Percentiles rank a stretch among this genome's conserved stretches.
Evolutionary conservation across 2,888 invertebrate species (phyloP).

Genomic region (Metalampra italica): DNA sequence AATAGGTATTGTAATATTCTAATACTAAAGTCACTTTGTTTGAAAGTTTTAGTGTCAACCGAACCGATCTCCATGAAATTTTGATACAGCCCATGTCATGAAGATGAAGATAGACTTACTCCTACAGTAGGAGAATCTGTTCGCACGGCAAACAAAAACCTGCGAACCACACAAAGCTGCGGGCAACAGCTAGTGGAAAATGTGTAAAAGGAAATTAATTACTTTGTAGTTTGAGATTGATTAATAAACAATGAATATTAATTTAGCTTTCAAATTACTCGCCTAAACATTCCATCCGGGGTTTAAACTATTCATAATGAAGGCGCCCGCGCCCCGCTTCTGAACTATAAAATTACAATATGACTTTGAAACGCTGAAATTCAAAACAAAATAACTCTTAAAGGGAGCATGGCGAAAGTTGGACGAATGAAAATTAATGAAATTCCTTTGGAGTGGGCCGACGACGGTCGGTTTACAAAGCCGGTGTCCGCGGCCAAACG

Average conservation of each 20-base stretch:
- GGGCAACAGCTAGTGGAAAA: neutral
- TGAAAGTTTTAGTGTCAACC: no score
- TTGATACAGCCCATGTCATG: no score
- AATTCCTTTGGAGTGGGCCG: constrained; percentile 37
- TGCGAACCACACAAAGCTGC: no score
- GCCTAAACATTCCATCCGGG: constrained; percentile 13
- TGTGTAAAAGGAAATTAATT: neutral
- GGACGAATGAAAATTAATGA: constrained; percentile 65
- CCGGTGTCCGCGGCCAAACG: constrained; percentile 16
- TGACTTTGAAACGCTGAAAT: constrained; percentile 27
- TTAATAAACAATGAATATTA: constrained; percentile 11
- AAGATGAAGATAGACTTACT: no score
- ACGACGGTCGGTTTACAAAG: constrained; percentile 42
- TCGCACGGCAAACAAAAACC: no score
- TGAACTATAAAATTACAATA: constrained; percentile 19
- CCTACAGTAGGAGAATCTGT: no score
- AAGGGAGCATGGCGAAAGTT: constrained; percentile 37
- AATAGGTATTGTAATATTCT: no score
- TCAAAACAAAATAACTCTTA: constrained; percentile 43
- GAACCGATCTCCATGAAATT: no score
- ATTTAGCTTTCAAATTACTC: constrained; percentile 8
- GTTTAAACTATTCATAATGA: constrained; percentile 13
- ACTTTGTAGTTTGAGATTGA: neutral
- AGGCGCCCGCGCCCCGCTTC: constrained; percentile 3
- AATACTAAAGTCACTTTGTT: no score